A percentile compares a stretch with the other conserved stretches of the same genome.
These are phyloP conservation scores for Benthosema pterotum DNA, from an alignment of 2,797 vertebrate species.

Conservation along the genomic window DNA sequence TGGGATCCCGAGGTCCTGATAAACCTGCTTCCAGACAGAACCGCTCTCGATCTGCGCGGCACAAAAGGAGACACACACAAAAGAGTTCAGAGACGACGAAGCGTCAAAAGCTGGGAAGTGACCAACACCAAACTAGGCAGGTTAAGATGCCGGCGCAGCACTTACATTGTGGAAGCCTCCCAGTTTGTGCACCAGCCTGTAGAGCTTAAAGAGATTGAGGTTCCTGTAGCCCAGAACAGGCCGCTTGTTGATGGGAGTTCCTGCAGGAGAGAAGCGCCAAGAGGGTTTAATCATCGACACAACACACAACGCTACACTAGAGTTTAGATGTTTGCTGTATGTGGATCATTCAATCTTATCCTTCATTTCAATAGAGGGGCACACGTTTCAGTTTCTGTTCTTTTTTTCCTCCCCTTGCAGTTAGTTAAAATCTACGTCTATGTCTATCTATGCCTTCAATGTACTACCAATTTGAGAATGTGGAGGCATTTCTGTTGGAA, in stretches of 20 bases:
- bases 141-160: not conserved
- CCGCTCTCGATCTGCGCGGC: slow-evolving; percentile 82
- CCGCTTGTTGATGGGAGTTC: slow-evolving; percentile 85
- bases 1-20: slow-evolving; percentile 85
- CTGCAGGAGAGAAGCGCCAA: slow-evolving; percentile 46
- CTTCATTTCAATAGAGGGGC: too few relatives aligned
- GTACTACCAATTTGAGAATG: too few relatives aligned
- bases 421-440: too few relatives aligned
- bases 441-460: too few relatives aligned
- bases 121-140: not conserved
- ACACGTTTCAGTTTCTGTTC: too few relatives aligned
- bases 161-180: slow-evolving; percentile 84
- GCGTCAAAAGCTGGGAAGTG: not conserved
- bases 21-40: slow-evolving; percentile 84
- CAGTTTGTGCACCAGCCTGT: slow-evolving; percentile 82
- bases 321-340: too few relatives aligned
- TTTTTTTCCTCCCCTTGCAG: too few relatives aligned
- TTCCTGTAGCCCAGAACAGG: slow-evolving; percentile 86
- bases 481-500: too few relatives aligned
- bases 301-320: too few relatives aligned
- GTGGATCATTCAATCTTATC: too few relatives aligned
- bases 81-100: slow-evolving; percentile 16
- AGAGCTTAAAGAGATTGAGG: slow-evolving; percentile 86
- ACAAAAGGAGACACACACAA: not conserved
- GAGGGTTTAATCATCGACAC: too few relatives aligned